Evolutionary conservation across 92 coral and sea anemone genomes (phyloP).

Genomic region (Desmophyllum pertusum): DNA sequence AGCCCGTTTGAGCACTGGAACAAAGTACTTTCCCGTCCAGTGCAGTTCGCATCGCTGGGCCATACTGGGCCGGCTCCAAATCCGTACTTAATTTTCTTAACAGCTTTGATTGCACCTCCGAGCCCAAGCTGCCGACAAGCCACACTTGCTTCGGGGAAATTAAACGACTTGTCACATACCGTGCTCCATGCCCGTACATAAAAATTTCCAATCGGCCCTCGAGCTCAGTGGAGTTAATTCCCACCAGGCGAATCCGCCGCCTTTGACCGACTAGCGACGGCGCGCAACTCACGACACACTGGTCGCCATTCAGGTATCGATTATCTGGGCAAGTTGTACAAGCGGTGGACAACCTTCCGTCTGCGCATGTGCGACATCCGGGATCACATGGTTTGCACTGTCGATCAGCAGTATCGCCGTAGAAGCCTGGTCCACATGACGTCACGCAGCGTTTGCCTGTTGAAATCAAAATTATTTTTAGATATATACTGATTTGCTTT

Average conservation of each 20-base stretch:
- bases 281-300: conserved; percentile 66
- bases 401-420: conserved; percentile 63
- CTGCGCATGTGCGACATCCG: conserved; percentile 82
- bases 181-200: conserved; percentile 62
- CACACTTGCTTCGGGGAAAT: conserved; percentile 80
- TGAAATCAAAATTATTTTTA: not conserved
- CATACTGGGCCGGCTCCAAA: conserved; percentile 62
- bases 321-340: conserved; percentile 74
- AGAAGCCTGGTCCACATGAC: conserved; percentile 79
- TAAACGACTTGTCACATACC: conserved; percentile 69
- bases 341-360: conserved; percentile 47
- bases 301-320: conserved; percentile 46
- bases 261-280: conserved; percentile 48
- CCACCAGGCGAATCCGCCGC: conserved; percentile 65
- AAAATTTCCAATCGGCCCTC: conserved; percentile 80
- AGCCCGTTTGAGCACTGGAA: conserved; percentile 58
- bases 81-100: conserved; percentile 56
- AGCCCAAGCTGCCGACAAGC: conserved; percentile 75
- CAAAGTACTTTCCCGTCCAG: conserved; percentile 62
- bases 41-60: conserved; percentile 54
- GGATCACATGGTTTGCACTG: conserved; percentile 72
- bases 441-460: conserved; percentile 72
- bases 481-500: no score
- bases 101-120: conserved; percentile 66
- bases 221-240: conserved; percentile 53